Base-by-base conservation (phyloP, 2,888 invertebrate species). In the Cephus pulcher region DNA sequence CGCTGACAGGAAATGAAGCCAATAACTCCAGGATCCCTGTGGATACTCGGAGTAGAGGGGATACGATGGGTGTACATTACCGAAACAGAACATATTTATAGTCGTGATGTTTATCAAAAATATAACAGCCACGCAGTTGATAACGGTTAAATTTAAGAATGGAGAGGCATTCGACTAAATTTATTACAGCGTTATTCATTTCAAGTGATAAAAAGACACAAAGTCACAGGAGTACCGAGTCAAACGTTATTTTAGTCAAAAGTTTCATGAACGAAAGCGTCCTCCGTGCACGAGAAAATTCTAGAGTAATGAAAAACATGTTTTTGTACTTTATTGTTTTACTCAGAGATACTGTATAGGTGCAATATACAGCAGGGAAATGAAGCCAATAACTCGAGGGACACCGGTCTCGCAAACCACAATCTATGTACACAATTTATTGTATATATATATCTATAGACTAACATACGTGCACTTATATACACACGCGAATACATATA, bases 311-410 rank as follows among this genome's bases (percentile, higher is more conserved):
- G 56, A 56, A 56, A 56, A 56, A 56, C 23, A 56, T 23, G 23
- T 56, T 23, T 23, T 23, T 56, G 56, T 56, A 56, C 56, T 56
- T 56, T 56, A 56, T 23, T 23, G 23, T 56, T 56, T 56, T 56
- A 56, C 23, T 56, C 23, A 23, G 9, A 23, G 0, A 23, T 23
- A 23, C 23, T 56, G 2, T 23, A 56, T 56, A 23, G 56, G 71
- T 15, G 1, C 32, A 30, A 32, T 32, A 32, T 30, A 71, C 71
- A 34, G 12, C 34, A 32, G 11, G 71, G 33, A 71, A 71, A 33
- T 71, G 33, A 71, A 71, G 32, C 30, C 33, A 71, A 71, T 71
- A 71, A 71, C 71, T 71, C 34, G 71, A 56, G 71, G 71, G 70
- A 70, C 33, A 33, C 70, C 70, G 12, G 70, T 15, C 70, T 12